Evolutionary conservation across 2,797 vertebrate genomes (phyloP), one percentile per base, ranked within the genome.

Genomic region (Anniella stebbinsi): DNA sequence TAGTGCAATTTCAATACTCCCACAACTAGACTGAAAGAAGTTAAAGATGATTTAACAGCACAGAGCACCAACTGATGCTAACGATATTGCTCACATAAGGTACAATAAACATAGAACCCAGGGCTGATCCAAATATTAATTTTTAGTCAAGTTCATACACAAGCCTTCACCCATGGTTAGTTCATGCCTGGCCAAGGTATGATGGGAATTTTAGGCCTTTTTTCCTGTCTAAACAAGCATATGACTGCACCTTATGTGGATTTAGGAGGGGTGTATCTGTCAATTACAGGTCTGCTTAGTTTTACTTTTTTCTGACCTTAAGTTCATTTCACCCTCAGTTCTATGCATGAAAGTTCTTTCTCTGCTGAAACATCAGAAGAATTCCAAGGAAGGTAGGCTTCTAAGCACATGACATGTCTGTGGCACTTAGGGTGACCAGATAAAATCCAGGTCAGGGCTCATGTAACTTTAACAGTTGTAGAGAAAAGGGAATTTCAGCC

Each of bases 1-100:
- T 15, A 82, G 54, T 86, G 38, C 33, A 75, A 38, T 75, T 81
- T 81, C 1, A 81, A 51, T 66, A 54, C 45, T 51, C 63, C 4
- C 23, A 67, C 41, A 48, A 90, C 17, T 45, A 60, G 86, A 66
- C 1, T 75, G 57, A 38, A 81, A 75, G 18, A 63, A 45, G 73
- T 78, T 57, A 85, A 60, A 63, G 17, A 73, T 51, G 38, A 81
- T 90, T 90, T 86, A 90, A 48, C n/a, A 87, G 25, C 17, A n/a
- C 21, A 72, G 36, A 60, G 41, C 10, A 33, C n/a, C 69, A 51
- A 6, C 4, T 66, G 38, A 38, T 86, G 17, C 51, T 81, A 81
- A 75, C 73, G 54, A 75, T 66, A 81, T 86, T 81, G 87, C 2
- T 38, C 77, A 73, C 84, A 90, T 57, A 66, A 87, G 10, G 84